These are phyloP conservation scores for Sapajus apella DNA, from an alignment of 2,113 vertebrate species.

Conservation along the genomic window DNA sequence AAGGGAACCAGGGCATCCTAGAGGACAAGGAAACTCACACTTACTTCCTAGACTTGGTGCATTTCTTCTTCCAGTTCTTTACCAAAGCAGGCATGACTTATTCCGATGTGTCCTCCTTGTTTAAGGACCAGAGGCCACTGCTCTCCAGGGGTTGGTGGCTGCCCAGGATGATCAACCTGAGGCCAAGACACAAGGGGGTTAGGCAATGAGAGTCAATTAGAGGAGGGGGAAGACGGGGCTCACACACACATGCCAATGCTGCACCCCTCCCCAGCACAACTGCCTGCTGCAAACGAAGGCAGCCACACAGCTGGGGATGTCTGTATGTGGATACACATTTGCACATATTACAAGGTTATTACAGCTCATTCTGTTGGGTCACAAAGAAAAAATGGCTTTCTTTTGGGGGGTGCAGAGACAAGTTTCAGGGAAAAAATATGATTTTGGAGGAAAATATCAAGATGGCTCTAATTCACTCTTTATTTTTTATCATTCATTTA, in stretches of 20 bases:
- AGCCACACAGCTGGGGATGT: fast-evolving
- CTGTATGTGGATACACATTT: fast-evolving
- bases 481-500: no score
- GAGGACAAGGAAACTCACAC: no score
- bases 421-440: background rate
- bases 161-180: constrained; percentile 92
- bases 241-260: fast-evolving
- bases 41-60: no score
- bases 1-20: no score
- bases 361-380: background rate
- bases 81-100: constrained; percentile 84
- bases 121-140: constrained; percentile 95
- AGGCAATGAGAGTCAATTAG: background rate
- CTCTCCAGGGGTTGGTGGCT: constrained; percentile 92
- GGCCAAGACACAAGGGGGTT: background rate
- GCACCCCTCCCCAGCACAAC: fast-evolving
- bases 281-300: fast-evolving
- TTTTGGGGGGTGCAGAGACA: background rate
- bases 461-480: background rate
- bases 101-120: constrained; percentile 90
- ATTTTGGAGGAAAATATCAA: background rate
- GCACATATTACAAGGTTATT: background rate
- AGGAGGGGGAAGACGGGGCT: background rate
- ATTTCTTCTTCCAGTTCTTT: no score
- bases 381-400: background rate